phyloP scores from a whole-genome alignment of 2,888 invertebrate species.

The Drosophila demipolita region DNA sequence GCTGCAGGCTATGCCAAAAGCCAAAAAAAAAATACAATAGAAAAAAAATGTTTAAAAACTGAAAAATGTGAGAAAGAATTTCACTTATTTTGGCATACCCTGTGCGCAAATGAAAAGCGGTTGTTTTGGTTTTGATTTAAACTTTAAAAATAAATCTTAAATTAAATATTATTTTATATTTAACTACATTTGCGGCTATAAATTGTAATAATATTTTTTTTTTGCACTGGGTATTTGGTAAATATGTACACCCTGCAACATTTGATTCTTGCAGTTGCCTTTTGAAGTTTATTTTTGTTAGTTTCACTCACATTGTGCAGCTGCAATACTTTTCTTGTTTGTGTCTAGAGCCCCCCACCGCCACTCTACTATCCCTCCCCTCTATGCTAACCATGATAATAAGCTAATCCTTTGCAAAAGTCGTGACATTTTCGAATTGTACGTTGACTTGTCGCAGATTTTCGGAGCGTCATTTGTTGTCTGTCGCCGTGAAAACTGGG shows the following conservation, averaged over 20 bases:
- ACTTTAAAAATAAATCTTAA: background rate
- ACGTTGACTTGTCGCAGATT: slow-evolving; percentile 61
- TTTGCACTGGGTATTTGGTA: slow-evolving; percentile 2
- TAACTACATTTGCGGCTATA: too few species aligned
- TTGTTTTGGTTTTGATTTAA: background rate
- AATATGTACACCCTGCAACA: background rate
- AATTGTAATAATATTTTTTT: too few species aligned
- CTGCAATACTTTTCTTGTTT: slow-evolving; percentile 52
- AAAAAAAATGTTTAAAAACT: slow-evolving; percentile 40
- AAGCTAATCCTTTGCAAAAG: slow-evolving; percentile 69
- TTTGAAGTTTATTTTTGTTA: slow-evolving; percentile 59
- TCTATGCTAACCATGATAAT: background rate
- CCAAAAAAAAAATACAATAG: slow-evolving; percentile 16
- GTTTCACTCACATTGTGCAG: slow-evolving; percentile 67
- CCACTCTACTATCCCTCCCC: background rate
- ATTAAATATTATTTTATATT: background rate
- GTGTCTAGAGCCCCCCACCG: slow-evolving; percentile 17
- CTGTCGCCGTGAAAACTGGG: slow-evolving; percentile 49
- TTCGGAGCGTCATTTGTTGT: slow-evolving; percentile 57
- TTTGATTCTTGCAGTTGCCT: slow-evolving; percentile 8
- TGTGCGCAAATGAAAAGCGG: background rate
- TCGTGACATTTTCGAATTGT: slow-evolving; percentile 59
- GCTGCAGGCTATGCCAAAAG: slow-evolving; percentile 26
- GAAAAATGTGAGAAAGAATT: slow-evolving; percentile 53
- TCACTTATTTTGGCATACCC: slow-evolving; percentile 32